Evolutionary conservation across 2,797 vertebrate species (phyloP).

Genomic region (Chrysocyon brachyurus): DNA sequence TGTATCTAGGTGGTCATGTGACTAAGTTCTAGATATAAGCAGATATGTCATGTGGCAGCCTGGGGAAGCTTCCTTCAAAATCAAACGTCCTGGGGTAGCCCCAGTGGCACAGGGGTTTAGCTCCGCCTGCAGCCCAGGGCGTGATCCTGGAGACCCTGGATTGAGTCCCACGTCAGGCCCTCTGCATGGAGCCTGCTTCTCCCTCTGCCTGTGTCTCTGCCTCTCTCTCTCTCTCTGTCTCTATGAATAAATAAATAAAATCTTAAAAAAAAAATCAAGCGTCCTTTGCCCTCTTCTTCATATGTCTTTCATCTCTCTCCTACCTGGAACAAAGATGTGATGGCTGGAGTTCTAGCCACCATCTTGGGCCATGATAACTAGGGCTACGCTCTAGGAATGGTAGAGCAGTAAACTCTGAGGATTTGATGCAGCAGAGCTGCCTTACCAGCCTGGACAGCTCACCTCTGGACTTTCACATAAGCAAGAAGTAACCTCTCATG

Average conservation of each 20-base stretch:
- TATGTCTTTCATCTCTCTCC: neutral
- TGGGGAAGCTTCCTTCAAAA: neutral
- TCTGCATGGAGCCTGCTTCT: too few species aligned
- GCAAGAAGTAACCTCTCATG: neutral
- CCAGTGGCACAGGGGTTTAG: too few species aligned
- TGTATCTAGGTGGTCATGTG: neutral
- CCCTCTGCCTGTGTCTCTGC: too few species aligned
- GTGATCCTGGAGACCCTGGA: too few species aligned
- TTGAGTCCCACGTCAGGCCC: too few species aligned
- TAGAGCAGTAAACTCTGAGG: neutral
- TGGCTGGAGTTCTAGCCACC: neutral
- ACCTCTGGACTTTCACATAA: neutral
- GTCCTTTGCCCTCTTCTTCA: neutral
- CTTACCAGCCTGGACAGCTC: neutral
- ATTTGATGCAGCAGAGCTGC: neutral
- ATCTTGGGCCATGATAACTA: neutral
- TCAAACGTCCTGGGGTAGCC: neutral
- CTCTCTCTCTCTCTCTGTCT: too few species aligned
- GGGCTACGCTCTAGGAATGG: neutral
- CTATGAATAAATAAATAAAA: too few species aligned
- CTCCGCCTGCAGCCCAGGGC: too few species aligned
- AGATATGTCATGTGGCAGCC: slow-evolving; percentile 4
- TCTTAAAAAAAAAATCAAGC: neutral
- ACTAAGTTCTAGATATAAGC: neutral
- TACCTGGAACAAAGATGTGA: neutral